Conservation (phyloP, 2,797 vertebrate species). For the Chrosomus eos region DNA sequence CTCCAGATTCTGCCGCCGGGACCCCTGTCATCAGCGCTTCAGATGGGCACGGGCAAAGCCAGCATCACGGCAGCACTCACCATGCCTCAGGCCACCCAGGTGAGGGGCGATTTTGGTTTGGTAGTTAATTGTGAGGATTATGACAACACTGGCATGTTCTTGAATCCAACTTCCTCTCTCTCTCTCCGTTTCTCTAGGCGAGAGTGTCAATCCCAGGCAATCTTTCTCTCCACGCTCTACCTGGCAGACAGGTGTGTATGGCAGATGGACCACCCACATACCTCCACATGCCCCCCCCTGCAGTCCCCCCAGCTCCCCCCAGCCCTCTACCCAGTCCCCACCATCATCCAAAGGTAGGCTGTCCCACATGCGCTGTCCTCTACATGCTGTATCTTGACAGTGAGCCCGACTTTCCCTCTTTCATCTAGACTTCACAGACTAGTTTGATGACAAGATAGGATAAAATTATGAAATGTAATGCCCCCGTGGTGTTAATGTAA, state of each 20-base stretch:
- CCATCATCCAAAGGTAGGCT: conserved; percentile 80
- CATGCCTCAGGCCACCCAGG: conserved; percentile 87
- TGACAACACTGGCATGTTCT: background rate
- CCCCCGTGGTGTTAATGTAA: background rate
- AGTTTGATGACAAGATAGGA: background rate
- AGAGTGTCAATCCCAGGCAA: conserved; percentile 74
- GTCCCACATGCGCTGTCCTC: conserved; percentile 34
- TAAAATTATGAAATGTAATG: background rate
- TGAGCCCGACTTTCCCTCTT: background rate
- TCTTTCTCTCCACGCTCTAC: conserved; percentile 77
- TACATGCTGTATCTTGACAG: conserved; percentile 13
- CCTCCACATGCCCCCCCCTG: conserved; percentile 77
- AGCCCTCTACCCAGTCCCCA: conserved; percentile 77
- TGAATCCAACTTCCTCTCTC: background rate
- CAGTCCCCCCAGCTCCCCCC: conserved; percentile 73
- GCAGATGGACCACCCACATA: conserved; percentile 77
- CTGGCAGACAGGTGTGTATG: conserved; percentile 84
- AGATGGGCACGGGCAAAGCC: conserved; percentile 81
- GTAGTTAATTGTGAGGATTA: background rate
- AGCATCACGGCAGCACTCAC: conserved; percentile 79
- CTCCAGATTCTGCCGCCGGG: conserved; percentile 83
- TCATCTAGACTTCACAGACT: background rate
- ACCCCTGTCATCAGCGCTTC: conserved; percentile 81
- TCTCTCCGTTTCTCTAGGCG: conserved; percentile 66
- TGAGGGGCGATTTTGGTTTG: conserved; percentile 64